Conservation (phyloP, 2,797 vertebrate genomes). For the Halcyon badia region DNA sequence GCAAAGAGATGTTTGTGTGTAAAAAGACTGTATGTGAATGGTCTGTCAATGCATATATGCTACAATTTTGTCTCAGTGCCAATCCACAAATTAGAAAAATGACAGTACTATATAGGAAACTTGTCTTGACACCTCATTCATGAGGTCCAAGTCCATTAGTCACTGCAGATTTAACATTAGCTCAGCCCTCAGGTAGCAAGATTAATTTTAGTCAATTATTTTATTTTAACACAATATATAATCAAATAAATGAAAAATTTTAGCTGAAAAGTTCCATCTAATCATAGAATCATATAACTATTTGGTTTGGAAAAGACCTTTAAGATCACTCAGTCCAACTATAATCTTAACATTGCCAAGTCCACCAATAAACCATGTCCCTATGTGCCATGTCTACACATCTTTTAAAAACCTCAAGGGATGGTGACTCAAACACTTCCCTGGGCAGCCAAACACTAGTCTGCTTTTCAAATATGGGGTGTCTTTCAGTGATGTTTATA, state of each 20-base stretch:
- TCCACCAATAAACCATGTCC: not conserved
- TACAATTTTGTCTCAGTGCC: not conserved
- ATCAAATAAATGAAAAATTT: not conserved
- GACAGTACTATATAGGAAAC: not conserved
- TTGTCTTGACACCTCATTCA: rapidly evolving
- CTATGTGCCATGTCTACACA: rapidly evolving
- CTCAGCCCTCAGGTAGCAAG: not conserved
- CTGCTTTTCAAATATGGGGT: not conserved
- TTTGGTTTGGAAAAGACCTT: not conserved
- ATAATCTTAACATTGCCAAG: not conserved
- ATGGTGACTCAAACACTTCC: not conserved
- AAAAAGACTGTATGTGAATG: rapidly evolving
- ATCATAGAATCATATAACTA: not conserved
- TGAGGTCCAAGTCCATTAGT: not conserved
- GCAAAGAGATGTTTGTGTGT: not conserved
- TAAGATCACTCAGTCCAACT: not conserved
- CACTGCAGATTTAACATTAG: not conserved
- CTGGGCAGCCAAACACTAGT: not conserved
- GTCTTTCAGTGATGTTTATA: not conserved
- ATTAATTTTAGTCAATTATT: not conserved
- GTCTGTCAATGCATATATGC: rapidly evolving
- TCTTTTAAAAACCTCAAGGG: not conserved
- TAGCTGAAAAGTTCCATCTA: not conserved
- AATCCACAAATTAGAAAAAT: not conserved
- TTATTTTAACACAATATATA: not conserved